These are phyloP conservation scores for Melopsittacus undulatus DNA, from an alignment of 2,797 vertebrate genomes.

Conservation along the genomic window DNA sequence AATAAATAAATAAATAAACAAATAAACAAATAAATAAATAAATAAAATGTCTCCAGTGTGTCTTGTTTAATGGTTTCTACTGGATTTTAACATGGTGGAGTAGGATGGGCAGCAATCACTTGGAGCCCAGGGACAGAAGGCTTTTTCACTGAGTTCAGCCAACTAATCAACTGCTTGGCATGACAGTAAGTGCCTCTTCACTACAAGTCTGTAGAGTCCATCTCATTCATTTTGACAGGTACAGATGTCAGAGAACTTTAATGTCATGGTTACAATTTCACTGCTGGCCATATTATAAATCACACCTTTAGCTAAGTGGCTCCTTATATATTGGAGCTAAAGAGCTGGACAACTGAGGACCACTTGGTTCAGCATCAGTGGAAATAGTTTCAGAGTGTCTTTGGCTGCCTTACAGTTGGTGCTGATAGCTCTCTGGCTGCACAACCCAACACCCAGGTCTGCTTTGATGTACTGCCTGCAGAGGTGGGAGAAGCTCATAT, in stretches of 20 bases:
- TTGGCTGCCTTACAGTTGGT: fast-evolving
- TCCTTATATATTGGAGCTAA: background rate
- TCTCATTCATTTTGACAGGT: background rate
- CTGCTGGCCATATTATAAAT: background rate
- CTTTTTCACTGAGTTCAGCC: background rate
- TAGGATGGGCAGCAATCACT: background rate
- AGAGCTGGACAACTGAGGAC: background rate
- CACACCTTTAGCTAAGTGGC: background rate
- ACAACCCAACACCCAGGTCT: background rate
- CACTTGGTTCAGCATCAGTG: background rate
- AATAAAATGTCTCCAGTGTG: background rate
- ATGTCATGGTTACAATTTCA: background rate
- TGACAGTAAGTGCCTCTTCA: background rate
- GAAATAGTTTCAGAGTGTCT: background rate
- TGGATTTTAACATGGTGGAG: background rate
- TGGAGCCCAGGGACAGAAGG: background rate
- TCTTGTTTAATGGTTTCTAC: background rate
- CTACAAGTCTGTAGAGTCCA: background rate
- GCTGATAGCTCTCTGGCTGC: background rate
- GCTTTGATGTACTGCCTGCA: background rate
- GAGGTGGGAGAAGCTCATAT: background rate
- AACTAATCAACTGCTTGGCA: background rate
- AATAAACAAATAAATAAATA: background rate
- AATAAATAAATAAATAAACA: background rate
- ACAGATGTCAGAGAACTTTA: background rate